Evolutionary conservation across 2,888 invertebrate genomes (phyloP).

Genomic region (Chironomus tentans): DNA sequence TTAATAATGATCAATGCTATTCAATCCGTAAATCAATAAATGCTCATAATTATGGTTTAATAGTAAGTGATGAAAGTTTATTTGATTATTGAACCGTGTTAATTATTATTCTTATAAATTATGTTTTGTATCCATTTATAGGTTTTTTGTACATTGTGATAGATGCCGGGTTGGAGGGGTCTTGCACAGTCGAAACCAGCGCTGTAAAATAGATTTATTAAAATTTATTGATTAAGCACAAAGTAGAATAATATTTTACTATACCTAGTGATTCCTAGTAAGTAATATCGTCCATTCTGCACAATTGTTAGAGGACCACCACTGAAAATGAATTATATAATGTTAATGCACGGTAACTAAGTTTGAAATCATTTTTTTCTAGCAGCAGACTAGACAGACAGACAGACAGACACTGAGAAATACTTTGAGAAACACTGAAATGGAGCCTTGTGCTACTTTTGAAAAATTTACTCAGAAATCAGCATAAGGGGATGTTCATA

Average conservation of each 20-base stretch:
- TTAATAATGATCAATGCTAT: background rate
- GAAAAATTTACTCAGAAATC: no score
- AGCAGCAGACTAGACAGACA: no score
- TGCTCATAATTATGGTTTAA: background rate
- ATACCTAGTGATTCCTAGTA: conserved; percentile 60
- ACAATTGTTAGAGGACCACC: conserved; percentile 68
- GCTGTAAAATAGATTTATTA: conserved; percentile 39
- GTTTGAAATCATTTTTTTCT: no score
- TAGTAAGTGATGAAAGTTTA: background rate
- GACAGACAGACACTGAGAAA: no score
- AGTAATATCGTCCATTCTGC: conserved; percentile 60
- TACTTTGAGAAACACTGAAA: no score
- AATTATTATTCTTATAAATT: conserved; percentile 35
- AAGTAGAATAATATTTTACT: background rate
- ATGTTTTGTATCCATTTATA: conserved; percentile 58
- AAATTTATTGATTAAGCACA: no score
- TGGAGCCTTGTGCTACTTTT: no score
- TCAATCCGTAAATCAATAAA: background rate
- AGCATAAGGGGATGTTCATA: no score
- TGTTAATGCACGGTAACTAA: no score
- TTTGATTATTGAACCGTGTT: background rate
- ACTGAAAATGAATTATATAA: no score
- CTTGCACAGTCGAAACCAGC: conserved; percentile 82
- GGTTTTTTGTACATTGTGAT: conserved; percentile 67
- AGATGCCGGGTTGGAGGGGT: conserved; percentile 77